Evolutionary conservation across 2,888 invertebrate species (phyloP).

Genomic region (Dione vanillae): DNA sequence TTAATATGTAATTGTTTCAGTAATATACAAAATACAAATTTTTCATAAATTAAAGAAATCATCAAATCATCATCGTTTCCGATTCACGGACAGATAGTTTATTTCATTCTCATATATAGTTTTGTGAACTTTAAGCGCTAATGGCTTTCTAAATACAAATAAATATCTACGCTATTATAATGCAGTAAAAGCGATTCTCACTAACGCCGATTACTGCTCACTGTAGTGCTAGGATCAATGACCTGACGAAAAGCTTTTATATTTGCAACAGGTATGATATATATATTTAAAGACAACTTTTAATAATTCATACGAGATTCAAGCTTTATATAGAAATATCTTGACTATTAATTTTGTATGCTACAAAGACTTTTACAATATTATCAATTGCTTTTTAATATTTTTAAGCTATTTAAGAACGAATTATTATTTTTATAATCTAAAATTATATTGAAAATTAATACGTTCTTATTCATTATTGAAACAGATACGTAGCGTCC

Average conservation of each 20-base stretch:
- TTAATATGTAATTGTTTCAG: no score
- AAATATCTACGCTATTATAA: conserved; percentile 18
- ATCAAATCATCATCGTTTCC: no score
- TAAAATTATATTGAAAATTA: no score
- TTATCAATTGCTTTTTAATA: background rate
- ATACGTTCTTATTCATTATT: conserved; percentile 3
- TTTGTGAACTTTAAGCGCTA: conserved; percentile 1
- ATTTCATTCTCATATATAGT: background rate
- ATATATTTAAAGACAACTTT: background rate
- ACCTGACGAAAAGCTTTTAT: background rate
- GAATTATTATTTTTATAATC: no score
- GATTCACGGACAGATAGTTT: background rate
- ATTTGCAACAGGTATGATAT: background rate
- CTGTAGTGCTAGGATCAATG: background rate
- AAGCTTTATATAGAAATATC: no score
- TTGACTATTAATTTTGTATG: no score
- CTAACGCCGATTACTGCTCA: conserved; percentile 1
- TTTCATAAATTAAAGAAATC: no score
- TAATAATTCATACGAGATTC: no score
- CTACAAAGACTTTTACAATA: no score
- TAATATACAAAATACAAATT: no score
- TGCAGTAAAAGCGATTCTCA: conserved; percentile 6
- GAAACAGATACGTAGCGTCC: conserved; percentile 6
- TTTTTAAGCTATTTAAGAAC: no score
- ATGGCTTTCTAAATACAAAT: conserved; percentile 21